Evolutionary conservation across 2,888 invertebrate genomes (phyloP), one percentile per base, ranked within the genome.

Genomic region (Pyrgus malvae): DNA sequence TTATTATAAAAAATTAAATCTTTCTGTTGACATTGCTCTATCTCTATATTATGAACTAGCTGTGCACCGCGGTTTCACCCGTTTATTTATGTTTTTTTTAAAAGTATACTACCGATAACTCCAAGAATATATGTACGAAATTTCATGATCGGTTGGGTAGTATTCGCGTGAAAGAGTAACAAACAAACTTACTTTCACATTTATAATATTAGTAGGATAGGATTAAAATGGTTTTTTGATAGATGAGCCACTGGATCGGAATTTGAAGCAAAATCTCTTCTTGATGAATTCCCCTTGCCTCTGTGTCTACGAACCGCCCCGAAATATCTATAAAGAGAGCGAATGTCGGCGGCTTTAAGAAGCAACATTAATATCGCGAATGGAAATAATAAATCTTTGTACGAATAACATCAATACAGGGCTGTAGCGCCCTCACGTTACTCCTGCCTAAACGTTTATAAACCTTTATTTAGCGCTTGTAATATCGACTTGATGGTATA

Each of bases 371-470:
- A 59, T 61, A 59, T 58, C 48, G 57, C 41, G 55, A 56, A 59
- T 59, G 61, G 56, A 58, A 59, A 58, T 59, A 61, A 61, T 59
- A 59, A 61, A 61, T 61, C 57, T 56, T 51, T 51, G 35, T 51
- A 54, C 56, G 55, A 54, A 61, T 59, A 53, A 48, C 54, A 62
- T 62, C 62, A 58, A 60, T 48, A 49, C 55, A 45, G 50, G 25
- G 25, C 35, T 40, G 31, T 25, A 12, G 33, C 42, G 51, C 27
- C 23, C 33, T 21, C 29, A 12, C 19, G 19, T 2, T n/a, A n/a
- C 21, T 40, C 45, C 38, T 29, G 16, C 49, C 49, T 31, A 12
- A 2, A n/a, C n/a, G n/a, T n/a, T n/a, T 40, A 31, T 9, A 19
- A 21, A 49, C 41, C 33, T 41, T 50, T 42, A 33, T 50, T 11